These are phyloP conservation scores for Distichodus sexfasciatus DNA, from an alignment of 2,797 vertebrate species.

Conservation along the genomic window DNA sequence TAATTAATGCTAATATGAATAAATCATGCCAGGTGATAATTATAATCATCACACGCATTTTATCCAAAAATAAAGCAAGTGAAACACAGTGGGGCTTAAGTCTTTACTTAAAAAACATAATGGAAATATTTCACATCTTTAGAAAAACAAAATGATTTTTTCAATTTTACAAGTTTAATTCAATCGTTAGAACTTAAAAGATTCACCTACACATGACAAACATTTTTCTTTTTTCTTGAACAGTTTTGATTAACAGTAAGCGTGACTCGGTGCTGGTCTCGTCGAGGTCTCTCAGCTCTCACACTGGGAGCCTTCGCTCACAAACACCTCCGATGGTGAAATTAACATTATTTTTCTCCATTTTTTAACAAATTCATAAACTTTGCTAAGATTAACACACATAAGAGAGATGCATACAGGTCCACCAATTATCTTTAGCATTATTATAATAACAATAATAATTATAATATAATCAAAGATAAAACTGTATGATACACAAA, in stretches of 20 bases:
- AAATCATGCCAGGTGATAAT: too few relatives aligned
- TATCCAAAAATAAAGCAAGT: constrained; percentile 63
- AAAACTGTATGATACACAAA: constrained; percentile 71
- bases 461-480: constrained; percentile 72
- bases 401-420: constrained; percentile 64
- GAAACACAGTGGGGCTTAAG: constrained; percentile 57
- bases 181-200: constrained; percentile 48
- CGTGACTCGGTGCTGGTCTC: constrained; percentile 50
- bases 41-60: too few relatives aligned
- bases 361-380: constrained; percentile 57
- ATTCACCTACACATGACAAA: constrained; percentile 57
- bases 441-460: constrained; percentile 75
- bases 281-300: constrained; percentile 19
- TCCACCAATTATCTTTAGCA: constrained; percentile 69
- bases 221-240: constrained; percentile 39
- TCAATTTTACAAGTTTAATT: constrained; percentile 56
- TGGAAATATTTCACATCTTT: constrained; percentile 74
- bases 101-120: constrained; percentile 75
- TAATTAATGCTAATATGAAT: too few relatives aligned
- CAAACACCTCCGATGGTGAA: constrained; percentile 37
- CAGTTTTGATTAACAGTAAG: constrained; percentile 50
- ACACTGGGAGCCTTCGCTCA: constrained; percentile 39
- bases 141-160: constrained; percentile 61
- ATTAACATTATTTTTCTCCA: constrained; percentile 18
- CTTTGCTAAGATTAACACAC: constrained; percentile 62